Base-by-base conservation (phyloP, 2,113 vertebrate species). In the Bostrychus sinensis region DNA sequence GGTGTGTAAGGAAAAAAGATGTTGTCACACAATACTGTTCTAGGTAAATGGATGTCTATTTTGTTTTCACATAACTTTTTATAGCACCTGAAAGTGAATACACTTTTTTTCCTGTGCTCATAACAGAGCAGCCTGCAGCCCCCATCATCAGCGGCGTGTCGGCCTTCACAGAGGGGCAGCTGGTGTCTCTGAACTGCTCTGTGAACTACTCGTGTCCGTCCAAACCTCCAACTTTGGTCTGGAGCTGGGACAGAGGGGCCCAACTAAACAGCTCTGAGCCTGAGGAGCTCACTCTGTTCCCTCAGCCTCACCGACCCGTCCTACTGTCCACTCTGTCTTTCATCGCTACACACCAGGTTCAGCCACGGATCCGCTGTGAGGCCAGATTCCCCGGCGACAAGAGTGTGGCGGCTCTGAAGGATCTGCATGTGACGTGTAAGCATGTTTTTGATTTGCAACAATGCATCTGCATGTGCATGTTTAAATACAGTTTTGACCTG, bases 351-450 rank as follows among this genome's bases (percentile, higher is more conserved):
- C 80, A 87, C 32, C 46, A 68, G 22, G 77, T 88, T 17, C 89
- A 90, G 57, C 84, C 90, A 13, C 76, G 75, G 17, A 54, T 94
- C 34, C 74, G 66, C 6, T 94, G 93, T 76, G 84, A 89, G 5
- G 87, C 82, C 22, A 70, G 16, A 28, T 88, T 85, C 48, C 77
- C 84, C 7, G 81, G 78, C 19, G 64, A 39, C 20, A 71, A 62
- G 48, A 26, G 12, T 22, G 16, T 72, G 19, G 25, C 62, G 2
- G 34, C 16, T 1, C 14, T 37, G 0, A 81, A 58, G 39, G 63
- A 87, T 34, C 62, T 93, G 20, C 88, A 88, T 22, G 83, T 93
- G 20, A 90, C 84, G 36, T 94, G 93, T 93, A 74, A 87, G 91
- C 3, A 55, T 4, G 19, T 3, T 8, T 53, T 32, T 13, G 19